Evolutionary conservation across 2,113 vertebrate species (phyloP).

Genomic region (Hymenochirus boettgeri): DNA sequence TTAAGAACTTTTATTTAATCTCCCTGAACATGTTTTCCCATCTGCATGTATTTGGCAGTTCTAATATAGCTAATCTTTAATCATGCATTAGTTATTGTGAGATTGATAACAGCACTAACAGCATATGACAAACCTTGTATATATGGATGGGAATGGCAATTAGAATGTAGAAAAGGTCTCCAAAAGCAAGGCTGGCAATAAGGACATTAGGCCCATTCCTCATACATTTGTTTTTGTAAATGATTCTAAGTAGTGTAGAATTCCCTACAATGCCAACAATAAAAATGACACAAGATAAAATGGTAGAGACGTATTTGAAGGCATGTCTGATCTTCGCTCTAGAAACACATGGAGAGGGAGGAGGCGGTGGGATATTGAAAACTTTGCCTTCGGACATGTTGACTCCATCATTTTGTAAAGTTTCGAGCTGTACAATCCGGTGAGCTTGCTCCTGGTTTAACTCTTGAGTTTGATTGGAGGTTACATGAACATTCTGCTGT

Average conservation of each 20-base stretch:
- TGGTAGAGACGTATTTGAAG: conserved; percentile 84
- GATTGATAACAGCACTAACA: too few species aligned
- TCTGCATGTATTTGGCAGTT: too few species aligned
- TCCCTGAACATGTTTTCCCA: too few species aligned
- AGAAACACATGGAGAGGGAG: conserved; percentile 67
- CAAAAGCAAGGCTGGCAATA: conserved; percentile 82
- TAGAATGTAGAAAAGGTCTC: conserved; percentile 85
- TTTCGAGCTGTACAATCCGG: conserved; percentile 30
- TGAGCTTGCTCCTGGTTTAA: conserved; percentile 32
- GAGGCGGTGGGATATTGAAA: conserved; percentile 9
- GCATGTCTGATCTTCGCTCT: conserved; percentile 71
- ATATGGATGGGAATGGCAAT: conserved; percentile 83
- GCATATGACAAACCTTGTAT: conserved; percentile 67
- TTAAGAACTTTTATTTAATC: too few species aligned
- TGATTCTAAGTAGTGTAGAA: conserved; percentile 81
- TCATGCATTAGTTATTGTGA: too few species aligned
- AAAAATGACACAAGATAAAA: conserved; percentile 83
- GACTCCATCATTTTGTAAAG: background rate
- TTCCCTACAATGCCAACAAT: conserved; percentile 84
- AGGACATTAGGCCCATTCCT: conserved; percentile 85
- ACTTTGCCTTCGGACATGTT: conserved; percentile 29
- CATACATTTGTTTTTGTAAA: conserved; percentile 93
- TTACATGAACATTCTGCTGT: conserved; percentile 19
- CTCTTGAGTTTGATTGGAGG: background rate
- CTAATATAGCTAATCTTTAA: too few species aligned